Conservation (phyloP, 2,113 vertebrate genomes). For the Anarhynchus alexandrinus region DNA sequence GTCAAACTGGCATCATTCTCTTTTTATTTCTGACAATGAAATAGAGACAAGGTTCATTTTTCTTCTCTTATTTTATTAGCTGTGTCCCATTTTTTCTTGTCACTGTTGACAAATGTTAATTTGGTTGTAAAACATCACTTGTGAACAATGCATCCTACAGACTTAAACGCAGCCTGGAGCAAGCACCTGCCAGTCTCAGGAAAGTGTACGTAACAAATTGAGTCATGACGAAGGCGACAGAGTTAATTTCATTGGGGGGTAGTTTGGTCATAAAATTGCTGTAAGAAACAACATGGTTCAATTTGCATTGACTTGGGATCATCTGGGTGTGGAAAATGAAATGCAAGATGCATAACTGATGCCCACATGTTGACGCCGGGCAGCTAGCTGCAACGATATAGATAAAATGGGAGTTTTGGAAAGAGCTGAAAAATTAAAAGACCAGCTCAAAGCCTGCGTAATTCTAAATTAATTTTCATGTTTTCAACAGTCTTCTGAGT, state of each 20-base stretch:
- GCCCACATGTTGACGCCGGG: background rate
- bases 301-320: background rate
- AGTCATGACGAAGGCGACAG: background rate
- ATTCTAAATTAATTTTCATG: constrained; percentile 27
- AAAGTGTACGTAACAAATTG: background rate
- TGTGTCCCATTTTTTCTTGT: background rate
- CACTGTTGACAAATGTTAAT: background rate
- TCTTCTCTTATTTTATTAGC: constrained; percentile 8
- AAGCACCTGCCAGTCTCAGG: background rate
- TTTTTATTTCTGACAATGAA: background rate
- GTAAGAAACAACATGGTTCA: background rate
- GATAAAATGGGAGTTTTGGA: background rate
- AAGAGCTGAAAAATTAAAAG: background rate
- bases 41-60: background rate
- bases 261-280: background rate
- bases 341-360: background rate
- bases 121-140: constrained; percentile 19
- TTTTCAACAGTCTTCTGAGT: background rate
- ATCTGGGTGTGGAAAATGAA: background rate
- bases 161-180: background rate
- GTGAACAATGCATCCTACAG: background rate
- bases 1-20: background rate
- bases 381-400: background rate
- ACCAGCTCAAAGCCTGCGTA: background rate
- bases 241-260: background rate